Evolutionary conservation across 2,888 invertebrate species (phyloP).

Genomic region (Matsumyia berberina): DNA sequence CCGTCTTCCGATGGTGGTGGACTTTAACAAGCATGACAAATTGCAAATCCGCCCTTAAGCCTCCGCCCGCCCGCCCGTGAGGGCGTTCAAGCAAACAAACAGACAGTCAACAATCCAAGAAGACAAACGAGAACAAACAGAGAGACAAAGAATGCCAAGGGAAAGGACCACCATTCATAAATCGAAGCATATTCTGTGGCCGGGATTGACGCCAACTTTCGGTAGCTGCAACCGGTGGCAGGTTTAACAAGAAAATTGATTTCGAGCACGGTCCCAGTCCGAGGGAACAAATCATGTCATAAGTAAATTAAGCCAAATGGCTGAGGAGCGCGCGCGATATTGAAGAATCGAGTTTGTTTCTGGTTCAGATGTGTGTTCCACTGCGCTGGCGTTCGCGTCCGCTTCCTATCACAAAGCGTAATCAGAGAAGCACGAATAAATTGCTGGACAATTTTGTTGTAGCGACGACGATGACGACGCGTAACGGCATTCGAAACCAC

Average conservation of each 20-base stretch:
- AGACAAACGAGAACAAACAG: constrained; percentile 69
- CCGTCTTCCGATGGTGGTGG: constrained; percentile 46
- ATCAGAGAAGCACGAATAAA: constrained; percentile 76
- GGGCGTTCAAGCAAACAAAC: constrained; percentile 41
- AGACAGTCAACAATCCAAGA: constrained; percentile 53
- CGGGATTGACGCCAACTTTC: constrained; percentile 68
- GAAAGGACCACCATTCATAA: constrained; percentile 69
- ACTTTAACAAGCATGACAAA: constrained; percentile 76
- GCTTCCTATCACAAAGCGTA: constrained; percentile 67
- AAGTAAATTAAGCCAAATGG: constrained; percentile 75
- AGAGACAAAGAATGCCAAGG: constrained; percentile 50
- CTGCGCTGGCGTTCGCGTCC: background rate
- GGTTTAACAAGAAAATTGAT: constrained; percentile 76
- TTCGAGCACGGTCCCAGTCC: constrained; percentile 63
- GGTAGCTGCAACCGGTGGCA: constrained; percentile 74
- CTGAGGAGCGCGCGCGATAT: constrained; percentile 65
- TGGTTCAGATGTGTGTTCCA: constrained; percentile 22
- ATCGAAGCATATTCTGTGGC: constrained; percentile 43
- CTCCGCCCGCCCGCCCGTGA: constrained; percentile 45
- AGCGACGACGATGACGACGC: constrained; percentile 47
- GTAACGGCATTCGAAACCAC: constrained; percentile 72
- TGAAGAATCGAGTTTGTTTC: constrained; percentile 65
- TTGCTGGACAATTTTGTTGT: constrained; percentile 73
- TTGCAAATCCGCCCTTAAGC: constrained; percentile 76
- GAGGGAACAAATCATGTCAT: constrained; percentile 69